A percentile compares a stretch with the other conserved stretches of the same genome.
Conservation (phyloP, 2,113 vertebrate genomes). For the Python bivittatus region DNA sequence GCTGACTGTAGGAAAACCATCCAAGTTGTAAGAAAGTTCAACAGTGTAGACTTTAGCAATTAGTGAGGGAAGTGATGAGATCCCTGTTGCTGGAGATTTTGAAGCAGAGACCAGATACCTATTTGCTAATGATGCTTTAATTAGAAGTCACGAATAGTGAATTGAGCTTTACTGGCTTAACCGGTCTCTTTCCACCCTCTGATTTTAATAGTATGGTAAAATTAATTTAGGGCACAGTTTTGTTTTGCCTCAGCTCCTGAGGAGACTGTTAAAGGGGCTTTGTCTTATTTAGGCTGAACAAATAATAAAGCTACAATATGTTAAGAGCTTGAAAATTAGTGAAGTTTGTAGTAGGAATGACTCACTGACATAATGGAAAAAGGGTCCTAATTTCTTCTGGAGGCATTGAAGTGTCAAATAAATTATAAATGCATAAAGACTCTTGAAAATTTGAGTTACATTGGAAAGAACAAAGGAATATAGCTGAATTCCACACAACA, state of each 20-base stretch:
- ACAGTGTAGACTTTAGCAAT: no score
- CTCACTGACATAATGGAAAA: neutral
- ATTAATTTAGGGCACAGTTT: slow-evolving; percentile 46
- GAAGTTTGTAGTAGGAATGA: slow-evolving; percentile 47
- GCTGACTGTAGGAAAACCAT: neutral
- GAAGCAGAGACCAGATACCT: no score
- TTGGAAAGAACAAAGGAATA: neutral
- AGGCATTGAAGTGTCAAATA: neutral
- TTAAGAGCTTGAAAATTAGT: slow-evolving; percentile 37
- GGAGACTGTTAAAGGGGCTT: slow-evolving; percentile 37
- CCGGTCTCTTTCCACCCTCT: no score
- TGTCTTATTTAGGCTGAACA: slow-evolving; percentile 40
- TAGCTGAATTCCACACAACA: no score
- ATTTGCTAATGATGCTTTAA: no score
- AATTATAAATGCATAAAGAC: neutral
- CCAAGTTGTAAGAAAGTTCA: no score
- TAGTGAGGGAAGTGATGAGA: no score
- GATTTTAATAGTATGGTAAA: slow-evolving; percentile 33
- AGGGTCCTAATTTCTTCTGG: neutral
- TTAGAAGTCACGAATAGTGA: no score
- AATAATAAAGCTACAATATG: slow-evolving; percentile 46
- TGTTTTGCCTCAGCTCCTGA: slow-evolving; percentile 10
- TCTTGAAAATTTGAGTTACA: neutral
- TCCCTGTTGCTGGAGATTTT: no score
- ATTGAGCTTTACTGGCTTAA: no score